Conservation (phyloP, 1,140 invertebrate genomes). For the Dinoponera quadriceps region DNA sequence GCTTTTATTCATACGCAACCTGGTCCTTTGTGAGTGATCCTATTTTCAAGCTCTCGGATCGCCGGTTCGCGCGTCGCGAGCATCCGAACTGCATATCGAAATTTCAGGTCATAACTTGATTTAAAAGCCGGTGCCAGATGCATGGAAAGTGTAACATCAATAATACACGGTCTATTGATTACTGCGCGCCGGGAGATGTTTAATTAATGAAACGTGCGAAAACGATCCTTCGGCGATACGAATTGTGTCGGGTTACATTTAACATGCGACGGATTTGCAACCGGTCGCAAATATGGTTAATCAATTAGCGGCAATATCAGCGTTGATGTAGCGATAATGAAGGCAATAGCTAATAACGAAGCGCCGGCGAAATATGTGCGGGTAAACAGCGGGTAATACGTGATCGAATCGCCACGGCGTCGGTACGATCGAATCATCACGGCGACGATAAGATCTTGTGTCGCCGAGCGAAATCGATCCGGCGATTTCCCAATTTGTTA, state of each 20-base stretch:
- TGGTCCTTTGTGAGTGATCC: not conserved
- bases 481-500: not conserved
- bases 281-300: conserved; percentile 42
- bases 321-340: conserved; percentile 26
- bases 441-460: not conserved
- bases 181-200: conserved; percentile 14
- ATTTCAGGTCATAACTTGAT: conserved; percentile 5
- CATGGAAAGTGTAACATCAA: conserved; percentile 27
- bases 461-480: not conserved
- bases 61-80: not conserved
- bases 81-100: conserved; percentile 20
- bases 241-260: conserved; percentile 30
- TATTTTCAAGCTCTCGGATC: conserved; percentile 43
- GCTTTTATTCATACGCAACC: conserved; percentile 32
- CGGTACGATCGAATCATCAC: not conserved
- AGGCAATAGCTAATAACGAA: conserved; percentile 27
- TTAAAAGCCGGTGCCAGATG: not conserved
- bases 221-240: conserved; percentile 1
- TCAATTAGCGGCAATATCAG: conserved; percentile 40
- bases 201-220: conserved; percentile 51
- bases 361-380: not conserved
- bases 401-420: not conserved
- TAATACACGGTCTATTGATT: conserved; percentile 33
- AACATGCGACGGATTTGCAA: conserved; percentile 14
- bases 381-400: not conserved